Evolutionary conservation across 2,797 vertebrate genomes (phyloP), one percentile per base, ranked within the genome.

Genomic region (Euphonia xanthogaster): DNA sequence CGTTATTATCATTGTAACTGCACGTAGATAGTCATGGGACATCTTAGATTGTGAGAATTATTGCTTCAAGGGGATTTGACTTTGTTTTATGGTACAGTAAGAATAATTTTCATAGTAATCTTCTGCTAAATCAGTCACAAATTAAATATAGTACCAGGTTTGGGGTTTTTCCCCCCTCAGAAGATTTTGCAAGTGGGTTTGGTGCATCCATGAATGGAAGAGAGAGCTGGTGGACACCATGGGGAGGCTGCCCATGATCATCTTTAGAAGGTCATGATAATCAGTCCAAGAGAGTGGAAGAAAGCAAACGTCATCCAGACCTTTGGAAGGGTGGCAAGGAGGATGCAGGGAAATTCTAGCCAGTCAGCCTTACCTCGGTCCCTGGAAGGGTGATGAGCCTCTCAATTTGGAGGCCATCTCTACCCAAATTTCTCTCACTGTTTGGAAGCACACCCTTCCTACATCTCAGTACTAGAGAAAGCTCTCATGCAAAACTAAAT

Each of bases 111-210:
- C 45, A 12, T 35, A 28, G 37, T 47, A 72, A 68, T 74, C 13
- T 25, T 93, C 61, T 77, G 23, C 50, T 74, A 92, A 80, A 48
- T 77, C 39, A 62, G 35, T 92, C 93, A 70, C 37, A 95, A 95
- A 94, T 88, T 62, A 93, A 94, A 74, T 55, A n/a, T 30, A 81
- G 33, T 66, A 67, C 61, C 9, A 77, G 33, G 9, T 55, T 60
- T 62, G 7, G 0, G n/a, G 0, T 27, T 54, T 85, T 20, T 2
- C 3, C 4, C 27, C 65, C 15, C 18, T 11, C 31, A 14, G 33
- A 89, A 93, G 61, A 58, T 90, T 95, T 94, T 97, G 63, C 81
- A 82, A 87, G 75, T 83, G 60, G 45, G 9, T 85, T 90, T 94
- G 44, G 51, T 86, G 28, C 14, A 14, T 44, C 28, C 12, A 8